These are phyloP conservation scores for Lasioglossum morio DNA, from an alignment of 2,888 invertebrate species.

Conservation along the genomic window DNA sequence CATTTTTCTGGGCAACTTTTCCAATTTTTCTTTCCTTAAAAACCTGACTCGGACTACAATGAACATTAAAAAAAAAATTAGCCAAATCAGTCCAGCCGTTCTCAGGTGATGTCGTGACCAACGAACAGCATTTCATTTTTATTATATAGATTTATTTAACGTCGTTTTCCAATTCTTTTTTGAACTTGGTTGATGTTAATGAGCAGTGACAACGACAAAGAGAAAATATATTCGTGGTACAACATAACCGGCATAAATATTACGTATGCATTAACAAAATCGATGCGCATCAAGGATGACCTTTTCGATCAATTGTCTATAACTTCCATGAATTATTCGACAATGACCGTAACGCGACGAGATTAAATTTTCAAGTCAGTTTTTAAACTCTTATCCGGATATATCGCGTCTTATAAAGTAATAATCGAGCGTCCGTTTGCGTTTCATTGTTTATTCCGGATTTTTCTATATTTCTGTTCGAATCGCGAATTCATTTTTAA, in stretches of 20 bases:
- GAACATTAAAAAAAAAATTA: too few relatives aligned
- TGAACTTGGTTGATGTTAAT: too few relatives aligned
- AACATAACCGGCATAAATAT: not conserved
- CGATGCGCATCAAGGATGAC: not conserved
- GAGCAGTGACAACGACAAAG: not conserved
- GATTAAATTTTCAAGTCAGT: not conserved
- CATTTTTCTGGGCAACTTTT: too few relatives aligned
- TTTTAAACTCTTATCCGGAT: not conserved
- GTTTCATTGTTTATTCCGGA: not conserved
- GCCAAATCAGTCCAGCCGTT: too few relatives aligned
- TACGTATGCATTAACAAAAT: conserved; percentile 8
- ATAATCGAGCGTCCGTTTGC: not conserved
- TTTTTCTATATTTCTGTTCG: not conserved
- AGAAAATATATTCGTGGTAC: not conserved
- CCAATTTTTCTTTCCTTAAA: too few relatives aligned
- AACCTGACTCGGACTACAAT: too few relatives aligned
- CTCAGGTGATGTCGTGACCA: too few relatives aligned
- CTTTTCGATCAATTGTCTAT: conserved; percentile 1
- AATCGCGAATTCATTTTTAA: not conserved
- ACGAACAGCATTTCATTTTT: too few relatives aligned
- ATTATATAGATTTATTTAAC: too few relatives aligned
- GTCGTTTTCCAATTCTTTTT: too few relatives aligned
- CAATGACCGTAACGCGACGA: not conserved
- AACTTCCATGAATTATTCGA: not conserved
- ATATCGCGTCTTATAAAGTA: not conserved